These are phyloP conservation scores for Augochlora pura DNA, from an alignment of 1,140 invertebrate species.

Conservation along the genomic window DNA sequence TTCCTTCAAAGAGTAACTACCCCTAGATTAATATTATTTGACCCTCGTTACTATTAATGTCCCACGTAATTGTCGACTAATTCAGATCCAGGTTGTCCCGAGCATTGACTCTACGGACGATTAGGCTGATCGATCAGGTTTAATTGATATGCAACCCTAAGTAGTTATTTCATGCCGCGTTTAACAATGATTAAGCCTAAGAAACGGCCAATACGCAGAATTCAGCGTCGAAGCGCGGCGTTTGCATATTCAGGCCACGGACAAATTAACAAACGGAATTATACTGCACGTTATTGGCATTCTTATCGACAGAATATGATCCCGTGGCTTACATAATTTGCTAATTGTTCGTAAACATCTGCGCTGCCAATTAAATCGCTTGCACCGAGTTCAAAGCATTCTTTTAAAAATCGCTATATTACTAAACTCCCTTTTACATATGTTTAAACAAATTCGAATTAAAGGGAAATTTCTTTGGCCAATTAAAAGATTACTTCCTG, in stretches of 20 bases:
- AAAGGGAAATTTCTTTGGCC: too few species aligned
- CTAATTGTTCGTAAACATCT: background rate
- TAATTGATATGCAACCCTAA: conserved; percentile 35
- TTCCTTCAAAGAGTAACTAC: conserved; percentile 34
- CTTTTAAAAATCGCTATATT: too few species aligned
- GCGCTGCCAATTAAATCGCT: too few species aligned
- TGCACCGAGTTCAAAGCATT: too few species aligned
- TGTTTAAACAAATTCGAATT: too few species aligned
- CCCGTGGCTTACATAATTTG: background rate
- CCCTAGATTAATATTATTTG: conserved; percentile 58
- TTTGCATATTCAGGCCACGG: conserved; percentile 10
- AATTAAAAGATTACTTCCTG: too few species aligned
- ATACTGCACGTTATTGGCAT: background rate
- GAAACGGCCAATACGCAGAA: background rate
- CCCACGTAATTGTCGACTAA: conserved; percentile 66
- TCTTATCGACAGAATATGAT: background rate
- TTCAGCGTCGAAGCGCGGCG: background rate
- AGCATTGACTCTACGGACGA: conserved; percentile 47
- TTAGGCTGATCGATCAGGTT: conserved; percentile 42
- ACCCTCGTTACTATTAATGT: conserved; percentile 68
- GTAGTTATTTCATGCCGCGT: conserved; percentile 18
- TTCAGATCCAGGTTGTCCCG: conserved; percentile 55
- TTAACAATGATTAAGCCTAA: conserved; percentile 25
- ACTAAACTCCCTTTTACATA: too few species aligned
- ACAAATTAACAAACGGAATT: conserved; percentile 21